Evolutionary conservation across 1,140 invertebrate genomes (phyloP).

Genomic region (Drosophila dunni): DNA sequence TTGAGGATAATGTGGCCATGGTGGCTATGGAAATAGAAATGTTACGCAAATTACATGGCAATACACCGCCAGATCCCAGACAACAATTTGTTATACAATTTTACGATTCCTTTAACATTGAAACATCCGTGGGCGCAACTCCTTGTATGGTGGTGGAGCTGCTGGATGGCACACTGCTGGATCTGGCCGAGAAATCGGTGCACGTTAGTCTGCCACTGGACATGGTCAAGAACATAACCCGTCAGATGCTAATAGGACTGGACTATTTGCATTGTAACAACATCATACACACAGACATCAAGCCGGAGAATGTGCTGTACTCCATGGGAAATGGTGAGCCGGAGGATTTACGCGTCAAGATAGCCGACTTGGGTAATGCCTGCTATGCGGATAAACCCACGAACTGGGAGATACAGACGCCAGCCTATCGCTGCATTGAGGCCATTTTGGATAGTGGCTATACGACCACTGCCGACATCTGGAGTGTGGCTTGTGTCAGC

Average conservation of each 20-base stretch:
- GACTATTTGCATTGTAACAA: conserved; percentile 98
- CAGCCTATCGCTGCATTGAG: conserved; percentile 97
- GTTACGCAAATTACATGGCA: neutral
- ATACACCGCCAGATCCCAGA: neutral
- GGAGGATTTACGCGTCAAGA: conserved; percentile 94
- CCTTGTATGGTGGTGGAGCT: conserved; percentile 99
- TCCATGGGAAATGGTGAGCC: conserved; percentile 44
- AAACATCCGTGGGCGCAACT: conserved; percentile 88
- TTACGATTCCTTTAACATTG: conserved; percentile 87
- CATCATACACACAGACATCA: conserved; percentile 99
- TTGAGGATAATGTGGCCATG: neutral
- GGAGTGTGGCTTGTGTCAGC: conserved; percentile 98
- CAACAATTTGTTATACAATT: conserved; percentile 88
- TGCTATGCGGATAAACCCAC: conserved; percentile 90
- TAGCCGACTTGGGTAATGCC: conserved; percentile 98
- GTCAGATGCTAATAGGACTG: conserved; percentile 96
- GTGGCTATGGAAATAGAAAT: neutral
- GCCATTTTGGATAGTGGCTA: conserved; percentile 97
- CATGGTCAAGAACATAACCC: conserved; percentile 97
- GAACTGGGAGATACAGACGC: conserved; percentile 96
- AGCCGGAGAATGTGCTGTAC: conserved; percentile 97
- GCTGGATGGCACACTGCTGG: conserved; percentile 97
- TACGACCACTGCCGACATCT: conserved; percentile 97
- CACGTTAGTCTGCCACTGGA: conserved; percentile 95
- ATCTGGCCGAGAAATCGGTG: conserved; percentile 94